Percentiles rank a stretch among this genome's conserved stretches.
Evolutionary conservation across 2,797 vertebrate species (phyloP).

Genomic region (Scyliorhinus canicula): DNA sequence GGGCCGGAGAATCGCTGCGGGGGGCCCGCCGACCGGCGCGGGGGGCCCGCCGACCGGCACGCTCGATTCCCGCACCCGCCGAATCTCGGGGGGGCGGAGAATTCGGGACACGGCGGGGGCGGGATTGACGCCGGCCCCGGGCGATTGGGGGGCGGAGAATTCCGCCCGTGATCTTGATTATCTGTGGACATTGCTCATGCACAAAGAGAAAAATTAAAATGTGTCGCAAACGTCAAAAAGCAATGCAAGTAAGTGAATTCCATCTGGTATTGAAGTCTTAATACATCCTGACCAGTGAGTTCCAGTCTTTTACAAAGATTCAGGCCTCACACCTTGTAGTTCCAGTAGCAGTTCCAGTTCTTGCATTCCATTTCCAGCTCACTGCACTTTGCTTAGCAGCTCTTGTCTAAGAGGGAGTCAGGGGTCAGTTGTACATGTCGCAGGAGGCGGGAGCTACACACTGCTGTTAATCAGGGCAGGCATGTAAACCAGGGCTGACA

Average conservation of each 20-base stretch:
- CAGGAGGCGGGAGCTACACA: slow-evolving; percentile 19
- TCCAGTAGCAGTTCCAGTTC: background rate
- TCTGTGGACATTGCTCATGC: background rate
- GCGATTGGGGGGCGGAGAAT: too few relatives aligned
- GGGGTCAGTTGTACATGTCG: slow-evolving; percentile 19
- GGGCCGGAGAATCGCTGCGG: too few relatives aligned
- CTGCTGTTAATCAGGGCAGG: slow-evolving; percentile 26
- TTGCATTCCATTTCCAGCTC: slow-evolving; percentile 27
- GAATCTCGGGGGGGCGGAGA: too few relatives aligned
- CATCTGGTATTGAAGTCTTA: background rate
- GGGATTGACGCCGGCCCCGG: too few relatives aligned
- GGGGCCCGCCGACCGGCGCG: too few relatives aligned
- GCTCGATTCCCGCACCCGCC: too few relatives aligned
- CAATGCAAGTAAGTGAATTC: background rate
- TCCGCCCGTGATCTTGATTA: too few relatives aligned
- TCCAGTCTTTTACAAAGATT: background rate
- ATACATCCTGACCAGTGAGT: background rate
- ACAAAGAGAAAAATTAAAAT: background rate
- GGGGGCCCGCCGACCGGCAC: too few relatives aligned
- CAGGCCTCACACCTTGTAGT: background rate
- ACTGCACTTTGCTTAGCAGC: slow-evolving; percentile 23
- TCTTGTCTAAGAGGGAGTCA: background rate
- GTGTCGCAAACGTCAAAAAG: background rate
- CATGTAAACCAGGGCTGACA: slow-evolving; percentile 32
- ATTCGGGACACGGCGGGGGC: too few relatives aligned